These are phyloP conservation scores for Pararge aegeria DNA, from an alignment of 1,140 invertebrate genomes.

Conservation along the genomic window DNA sequence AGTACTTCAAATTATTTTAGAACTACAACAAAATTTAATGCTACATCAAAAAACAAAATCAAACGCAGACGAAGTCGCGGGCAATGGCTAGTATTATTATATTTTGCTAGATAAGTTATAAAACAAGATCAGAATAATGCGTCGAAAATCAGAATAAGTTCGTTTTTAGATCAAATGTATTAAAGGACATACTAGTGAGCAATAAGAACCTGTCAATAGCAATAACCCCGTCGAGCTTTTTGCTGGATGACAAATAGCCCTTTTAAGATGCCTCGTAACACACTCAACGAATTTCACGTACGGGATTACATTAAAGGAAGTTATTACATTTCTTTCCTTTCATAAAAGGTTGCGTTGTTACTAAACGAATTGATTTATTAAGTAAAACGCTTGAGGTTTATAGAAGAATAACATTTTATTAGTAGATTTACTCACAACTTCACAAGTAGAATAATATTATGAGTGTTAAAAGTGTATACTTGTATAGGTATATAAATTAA, in stretches of 20 bases:
- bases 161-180: conserved; percentile 15
- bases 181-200: conserved; percentile 30
- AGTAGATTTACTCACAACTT: too few relatives aligned
- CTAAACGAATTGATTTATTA: not conserved
- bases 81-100: too few relatives aligned
- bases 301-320: conserved; percentile 13
- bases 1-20: too few relatives aligned
- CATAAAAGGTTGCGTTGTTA: not conserved
- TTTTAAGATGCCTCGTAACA: conserved; percentile 27
- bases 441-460: too few relatives aligned
- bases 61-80: too few relatives aligned
- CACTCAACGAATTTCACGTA: conserved; percentile 19
- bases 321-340: conserved; percentile 15
- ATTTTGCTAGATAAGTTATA: too few relatives aligned
- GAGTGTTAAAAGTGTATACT: too few relatives aligned
- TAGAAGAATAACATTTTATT: not conserved
- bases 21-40: too few relatives aligned
- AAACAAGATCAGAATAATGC: too few relatives aligned
- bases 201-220: conserved; percentile 36
- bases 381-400: not conserved
- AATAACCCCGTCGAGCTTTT: conserved; percentile 35
- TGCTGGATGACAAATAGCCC: conserved; percentile 36
- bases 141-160: too few relatives aligned
- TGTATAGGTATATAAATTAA: too few relatives aligned
- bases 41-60: too few relatives aligned